Base-by-base conservation (phyloP, 2,888 invertebrate species). In the Nomada ferruginata region DNA sequence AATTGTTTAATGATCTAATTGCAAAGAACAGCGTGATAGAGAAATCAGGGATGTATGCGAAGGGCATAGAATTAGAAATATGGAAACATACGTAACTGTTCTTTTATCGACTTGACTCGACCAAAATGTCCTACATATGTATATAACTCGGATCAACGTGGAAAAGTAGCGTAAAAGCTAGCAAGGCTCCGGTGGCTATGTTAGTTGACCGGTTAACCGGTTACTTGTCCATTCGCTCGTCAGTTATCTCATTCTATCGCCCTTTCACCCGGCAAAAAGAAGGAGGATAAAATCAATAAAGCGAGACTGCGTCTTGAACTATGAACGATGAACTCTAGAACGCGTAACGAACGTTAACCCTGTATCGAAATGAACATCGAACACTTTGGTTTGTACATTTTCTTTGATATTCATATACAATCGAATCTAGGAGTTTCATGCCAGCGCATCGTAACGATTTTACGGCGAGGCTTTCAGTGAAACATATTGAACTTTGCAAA, bases 181-280 rank as follows among this genome's bases (percentile, higher is more conserved):
- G 10, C 47, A 2, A 26, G 44, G 47, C 15, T 13, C 69, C 10
- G n/a, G 59, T 66, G 59, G 23, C 52, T 47, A 44, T 44, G 47
- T 47, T n/a, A 47, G 26, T 53, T 23, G 63, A 64, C n/a, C 64
- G 47, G 53, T 69, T 52, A 47, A 76, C 50, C 47, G 53, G 42
- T 23, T 57, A 23, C 10, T 63, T 44, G 26, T 36, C 50, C 26
- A 23, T 26, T 72, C 66, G 52, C 29, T 50, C 11, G 74, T 36
- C 66, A 52, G 7, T 66, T 59, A 60, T 42, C 23, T 42, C 23
- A 20, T 50, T 55, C 73, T 52, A 55, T 50, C 63, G 26, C 20
- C 26, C 44, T 64, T 26, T 72, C 26, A 29, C 65, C 55, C 13
- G n/a, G 4, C 20, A n/a, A 44, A 36, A 36, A 36, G 15, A 20